Percentiles rank a stretch among this genome's conserved stretches.
Evolutionary conservation across 2,888 invertebrate genomes (phyloP).

Genomic region (Fissipunctia ypsillon): DNA sequence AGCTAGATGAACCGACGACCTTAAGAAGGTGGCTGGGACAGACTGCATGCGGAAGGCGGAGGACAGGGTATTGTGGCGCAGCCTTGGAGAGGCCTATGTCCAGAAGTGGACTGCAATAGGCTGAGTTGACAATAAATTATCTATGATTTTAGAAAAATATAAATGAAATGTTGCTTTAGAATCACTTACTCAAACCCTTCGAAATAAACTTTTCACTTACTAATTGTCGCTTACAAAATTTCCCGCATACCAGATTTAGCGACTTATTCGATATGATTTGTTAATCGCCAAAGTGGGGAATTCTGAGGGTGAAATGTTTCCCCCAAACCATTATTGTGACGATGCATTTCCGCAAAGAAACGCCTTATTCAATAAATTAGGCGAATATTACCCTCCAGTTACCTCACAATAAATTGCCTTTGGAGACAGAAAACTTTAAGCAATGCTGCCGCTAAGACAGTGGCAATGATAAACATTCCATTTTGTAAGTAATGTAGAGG

Average conservation of each 20-base stretch:
- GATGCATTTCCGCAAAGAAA: slow-evolving; percentile 59
- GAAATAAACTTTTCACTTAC: slow-evolving; percentile 21
- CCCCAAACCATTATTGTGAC: slow-evolving; percentile 63
- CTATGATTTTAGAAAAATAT: neutral
- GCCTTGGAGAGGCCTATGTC: too few relatives aligned
- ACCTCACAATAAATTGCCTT: slow-evolving; percentile 32
- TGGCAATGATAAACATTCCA: neutral
- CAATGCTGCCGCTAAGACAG: neutral
- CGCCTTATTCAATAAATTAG: slow-evolving; percentile 64
- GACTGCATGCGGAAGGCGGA: too few relatives aligned
- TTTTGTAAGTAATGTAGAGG: too few relatives aligned
- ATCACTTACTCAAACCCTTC: neutral
- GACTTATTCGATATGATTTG: slow-evolving; percentile 60
- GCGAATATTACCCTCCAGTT: slow-evolving; percentile 50
- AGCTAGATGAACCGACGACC: too few relatives aligned
- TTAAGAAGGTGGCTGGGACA: too few relatives aligned
- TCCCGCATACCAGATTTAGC: slow-evolving; percentile 38
- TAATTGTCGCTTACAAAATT: slow-evolving; percentile 22
- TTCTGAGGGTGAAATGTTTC: slow-evolving; percentile 50
- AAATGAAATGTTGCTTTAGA: neutral
- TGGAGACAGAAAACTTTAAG: slow-evolving; percentile 34
- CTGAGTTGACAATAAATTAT: too few relatives aligned
- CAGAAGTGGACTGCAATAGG: too few relatives aligned
- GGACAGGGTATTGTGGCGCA: too few relatives aligned
- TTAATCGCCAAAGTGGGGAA: slow-evolving; percentile 56